These are phyloP conservation scores for Ridgeia piscesae DNA, from an alignment of 1,140 invertebrate species.

Conservation along the genomic window DNA sequence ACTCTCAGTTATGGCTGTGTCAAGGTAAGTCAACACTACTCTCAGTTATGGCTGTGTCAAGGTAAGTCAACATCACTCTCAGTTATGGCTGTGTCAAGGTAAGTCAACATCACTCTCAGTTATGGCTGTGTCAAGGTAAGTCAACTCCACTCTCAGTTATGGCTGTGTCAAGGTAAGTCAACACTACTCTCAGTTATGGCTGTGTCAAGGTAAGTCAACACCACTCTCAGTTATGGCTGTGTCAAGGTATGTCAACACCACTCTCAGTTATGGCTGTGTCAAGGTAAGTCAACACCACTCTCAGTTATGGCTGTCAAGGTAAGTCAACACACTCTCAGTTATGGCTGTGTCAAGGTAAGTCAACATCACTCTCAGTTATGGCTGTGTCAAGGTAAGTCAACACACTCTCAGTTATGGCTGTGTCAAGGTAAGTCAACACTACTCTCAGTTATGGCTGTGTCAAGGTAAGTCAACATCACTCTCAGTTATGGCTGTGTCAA, in stretches of 20 bases:
- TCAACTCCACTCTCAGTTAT: background rate
- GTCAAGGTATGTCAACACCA: slow-evolving; percentile 21
- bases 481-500: too few species aligned
- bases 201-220: slow-evolving; percentile 24
- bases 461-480: slow-evolving; percentile 17
- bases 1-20: too few species aligned
- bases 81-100: too few species aligned
- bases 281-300: slow-evolving; percentile 17
- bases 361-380: background rate
- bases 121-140: slow-evolving; percentile 28
- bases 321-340: background rate
- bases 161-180: slow-evolving; percentile 27
- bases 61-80: slow-evolving; percentile 7
- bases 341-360: slow-evolving; percentile 29
- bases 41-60: too few species aligned
- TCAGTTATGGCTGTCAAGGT: slow-evolving; percentile 29
- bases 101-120: background rate
- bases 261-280: too few species aligned
- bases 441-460: too few species aligned
- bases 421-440: slow-evolving; percentile 22
- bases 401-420: background rate
- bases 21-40: slow-evolving; percentile 18
- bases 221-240: too few species aligned
- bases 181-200: background rate
- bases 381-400: slow-evolving; percentile 26